phyloP scores from a whole-genome alignment of 2,797 vertebrate species.

The Acanthopagrus latus region DNA sequence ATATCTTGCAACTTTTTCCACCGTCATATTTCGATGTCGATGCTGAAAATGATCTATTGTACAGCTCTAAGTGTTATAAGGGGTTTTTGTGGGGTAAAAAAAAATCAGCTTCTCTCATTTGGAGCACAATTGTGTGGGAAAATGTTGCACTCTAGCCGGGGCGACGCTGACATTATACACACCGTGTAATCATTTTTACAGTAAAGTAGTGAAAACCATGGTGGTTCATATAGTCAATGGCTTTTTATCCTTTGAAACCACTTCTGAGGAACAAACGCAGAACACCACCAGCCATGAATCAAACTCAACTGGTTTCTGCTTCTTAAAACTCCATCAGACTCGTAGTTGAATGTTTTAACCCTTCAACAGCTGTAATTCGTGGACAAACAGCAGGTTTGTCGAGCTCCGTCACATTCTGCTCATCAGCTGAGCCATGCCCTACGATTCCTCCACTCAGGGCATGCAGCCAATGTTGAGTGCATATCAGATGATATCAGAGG shows the following conservation, averaged over 20 bases:
- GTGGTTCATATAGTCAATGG: background rate
- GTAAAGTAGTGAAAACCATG: background rate
- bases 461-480: conserved; percentile 21
- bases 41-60: no score
- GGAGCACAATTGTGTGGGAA: background rate
- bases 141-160: background rate
- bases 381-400: conserved; percentile 47
- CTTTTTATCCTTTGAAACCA: background rate
- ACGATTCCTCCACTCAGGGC: conserved; percentile 5
- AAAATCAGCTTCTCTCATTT: background rate
- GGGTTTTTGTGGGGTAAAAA: no score
- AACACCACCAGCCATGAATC: background rate
- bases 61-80: no score
- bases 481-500: conserved; percentile 61
- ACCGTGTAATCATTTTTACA: no score
- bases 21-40: no score
- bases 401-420: conserved; percentile 2
- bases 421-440: conserved; percentile 53
- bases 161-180: background rate
- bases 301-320: background rate
- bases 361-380: background rate
- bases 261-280: background rate
- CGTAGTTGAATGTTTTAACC: background rate
- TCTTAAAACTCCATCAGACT: background rate
- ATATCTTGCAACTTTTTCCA: no score